Evolutionary conservation across 2,113 vertebrate species (phyloP).

Genomic region (Lophotis ruficrista): DNA sequence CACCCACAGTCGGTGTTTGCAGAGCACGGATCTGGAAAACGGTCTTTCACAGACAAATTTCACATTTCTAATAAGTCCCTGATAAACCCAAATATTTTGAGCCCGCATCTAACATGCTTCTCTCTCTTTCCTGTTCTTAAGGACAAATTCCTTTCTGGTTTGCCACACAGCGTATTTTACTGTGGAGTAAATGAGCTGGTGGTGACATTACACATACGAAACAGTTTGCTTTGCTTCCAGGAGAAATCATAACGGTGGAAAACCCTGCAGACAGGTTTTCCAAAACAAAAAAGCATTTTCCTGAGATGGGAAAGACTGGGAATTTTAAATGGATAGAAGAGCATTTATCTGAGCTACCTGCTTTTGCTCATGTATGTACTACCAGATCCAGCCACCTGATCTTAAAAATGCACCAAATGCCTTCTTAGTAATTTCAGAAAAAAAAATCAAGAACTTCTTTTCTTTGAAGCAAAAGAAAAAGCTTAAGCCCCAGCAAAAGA

Average conservation of each 20-base stretch:
- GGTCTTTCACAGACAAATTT: background rate
- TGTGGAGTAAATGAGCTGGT: background rate
- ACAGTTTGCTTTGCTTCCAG: background rate
- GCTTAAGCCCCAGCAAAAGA: background rate
- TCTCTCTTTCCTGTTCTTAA: background rate
- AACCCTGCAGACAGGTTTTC: background rate
- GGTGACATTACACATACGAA: background rate
- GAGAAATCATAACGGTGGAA: background rate
- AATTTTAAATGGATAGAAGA: background rate
- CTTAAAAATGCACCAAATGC: background rate
- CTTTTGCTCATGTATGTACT: background rate
- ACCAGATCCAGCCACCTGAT: background rate
- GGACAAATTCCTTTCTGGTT: background rate
- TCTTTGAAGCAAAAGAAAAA: constrained; percentile 1
- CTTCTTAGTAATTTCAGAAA: background rate
- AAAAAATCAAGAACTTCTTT: background rate
- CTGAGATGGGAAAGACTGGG: background rate
- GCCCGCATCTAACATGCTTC: fast-evolving
- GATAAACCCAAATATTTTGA: background rate
- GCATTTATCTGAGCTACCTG: background rate
- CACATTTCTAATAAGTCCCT: background rate
- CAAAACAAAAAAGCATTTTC: background rate
- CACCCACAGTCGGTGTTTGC: background rate
- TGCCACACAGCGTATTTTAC: background rate
- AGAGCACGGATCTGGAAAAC: background rate